Conservation (phyloP, 1,140 invertebrate species). For the Cecropterus lyciades region DNA sequence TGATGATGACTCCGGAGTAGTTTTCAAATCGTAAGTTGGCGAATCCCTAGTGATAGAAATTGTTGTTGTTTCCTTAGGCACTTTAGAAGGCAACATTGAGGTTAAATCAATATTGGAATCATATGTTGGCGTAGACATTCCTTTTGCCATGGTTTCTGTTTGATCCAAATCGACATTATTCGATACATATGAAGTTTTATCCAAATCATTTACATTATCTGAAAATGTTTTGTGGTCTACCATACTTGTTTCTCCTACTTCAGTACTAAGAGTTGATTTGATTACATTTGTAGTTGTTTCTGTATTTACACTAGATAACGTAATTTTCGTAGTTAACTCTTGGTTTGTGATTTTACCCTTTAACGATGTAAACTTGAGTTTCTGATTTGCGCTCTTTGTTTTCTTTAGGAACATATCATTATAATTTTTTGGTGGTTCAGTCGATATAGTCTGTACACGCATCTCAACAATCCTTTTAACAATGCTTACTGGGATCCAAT, state of each 20-base stretch:
- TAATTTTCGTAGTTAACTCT: not conserved
- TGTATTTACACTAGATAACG: not conserved
- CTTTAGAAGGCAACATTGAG: too few species aligned
- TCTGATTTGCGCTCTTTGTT: constrained; percentile 2
- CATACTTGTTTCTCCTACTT: too few species aligned
- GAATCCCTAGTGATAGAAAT: too few species aligned
- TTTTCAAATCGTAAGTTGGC: too few species aligned
- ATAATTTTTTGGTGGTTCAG: constrained; percentile 10
- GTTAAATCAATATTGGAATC: too few species aligned
- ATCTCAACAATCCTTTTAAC: constrained; percentile 56
- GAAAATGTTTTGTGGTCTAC: too few species aligned
- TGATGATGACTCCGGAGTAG: too few species aligned
- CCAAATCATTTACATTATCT: too few species aligned
- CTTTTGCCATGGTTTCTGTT: too few species aligned
- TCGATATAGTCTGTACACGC: constrained; percentile 41
- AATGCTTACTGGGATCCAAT: constrained; percentile 60
- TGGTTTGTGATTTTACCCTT: not conserved
- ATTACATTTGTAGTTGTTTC: not conserved
- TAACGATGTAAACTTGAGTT: not conserved
- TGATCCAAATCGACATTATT: not conserved
- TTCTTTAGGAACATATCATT: constrained; percentile 15
- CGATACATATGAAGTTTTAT: not conserved
- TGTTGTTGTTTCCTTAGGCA: too few species aligned
- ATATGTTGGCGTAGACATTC: too few species aligned
- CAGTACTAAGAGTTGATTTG: too few species aligned